Conservation (phyloP, 2,888 invertebrate species). For the Drosophila affinis region DNA sequence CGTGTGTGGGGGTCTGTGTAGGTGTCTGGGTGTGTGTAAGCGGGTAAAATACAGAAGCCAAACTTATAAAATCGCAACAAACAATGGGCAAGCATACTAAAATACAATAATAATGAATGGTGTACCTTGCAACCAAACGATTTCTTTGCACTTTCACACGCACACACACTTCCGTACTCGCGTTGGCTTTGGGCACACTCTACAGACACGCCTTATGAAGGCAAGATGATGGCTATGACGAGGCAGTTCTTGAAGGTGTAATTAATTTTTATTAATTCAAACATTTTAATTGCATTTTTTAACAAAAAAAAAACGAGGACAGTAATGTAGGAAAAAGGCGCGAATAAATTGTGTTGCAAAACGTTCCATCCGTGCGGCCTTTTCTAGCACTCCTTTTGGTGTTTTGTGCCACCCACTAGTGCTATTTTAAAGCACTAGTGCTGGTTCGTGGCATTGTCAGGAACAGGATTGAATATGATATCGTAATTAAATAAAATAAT, state of each 20-base stretch:
- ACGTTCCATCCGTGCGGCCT: background rate
- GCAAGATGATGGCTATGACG: slow-evolving; percentile 1
- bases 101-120: slow-evolving; percentile 64
- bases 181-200: slow-evolving; percentile 15
- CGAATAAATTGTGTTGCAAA: slow-evolving; percentile 32
- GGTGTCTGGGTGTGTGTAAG: slow-evolving; percentile 51
- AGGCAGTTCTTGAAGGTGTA: background rate
- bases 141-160: slow-evolving; percentile 39
- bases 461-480: no score
- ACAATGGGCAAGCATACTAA: slow-evolving; percentile 52
- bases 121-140: slow-evolving; percentile 62
- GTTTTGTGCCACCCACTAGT: background rate
- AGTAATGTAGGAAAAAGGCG: slow-evolving; percentile 44
- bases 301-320: background rate
- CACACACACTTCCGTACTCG: slow-evolving; percentile 36
- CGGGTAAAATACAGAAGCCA: slow-evolving; percentile 62
- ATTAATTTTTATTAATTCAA: no score
- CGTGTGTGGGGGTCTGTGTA: slow-evolving; percentile 40
- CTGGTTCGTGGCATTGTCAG: no score
- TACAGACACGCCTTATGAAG: background rate
- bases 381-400: slow-evolving; percentile 10
- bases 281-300: slow-evolving; percentile 24
- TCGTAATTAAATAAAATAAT: no score
- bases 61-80: slow-evolving; percentile 69
- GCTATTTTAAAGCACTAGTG: background rate